A percentile compares a stretch with the other conserved stretches of the same genome.
Conservation (phyloP, 2,888 invertebrate species). For the Holacanthella duospinosa region DNA sequence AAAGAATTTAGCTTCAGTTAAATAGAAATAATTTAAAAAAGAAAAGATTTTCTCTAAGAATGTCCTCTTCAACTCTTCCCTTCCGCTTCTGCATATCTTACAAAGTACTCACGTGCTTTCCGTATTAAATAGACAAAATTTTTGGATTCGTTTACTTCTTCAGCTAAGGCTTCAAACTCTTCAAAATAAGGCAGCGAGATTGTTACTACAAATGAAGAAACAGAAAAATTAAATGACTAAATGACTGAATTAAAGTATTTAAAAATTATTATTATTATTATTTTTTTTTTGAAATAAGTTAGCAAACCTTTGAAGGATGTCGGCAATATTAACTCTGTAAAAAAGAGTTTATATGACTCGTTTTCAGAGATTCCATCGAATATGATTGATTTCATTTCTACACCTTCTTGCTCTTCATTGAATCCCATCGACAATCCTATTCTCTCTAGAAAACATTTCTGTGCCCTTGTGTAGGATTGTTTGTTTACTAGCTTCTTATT, state of each 20-base stretch:
- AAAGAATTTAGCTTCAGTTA: background rate
- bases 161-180: background rate
- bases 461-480: background rate
- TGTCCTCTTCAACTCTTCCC: no score
- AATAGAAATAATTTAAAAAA: background rate
- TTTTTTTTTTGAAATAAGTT: no score
- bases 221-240: background rate
- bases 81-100: background rate
- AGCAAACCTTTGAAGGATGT: no score
- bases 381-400: no score
- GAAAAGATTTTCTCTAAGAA: background rate
- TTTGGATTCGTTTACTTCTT: background rate
- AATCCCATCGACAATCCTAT: background rate
- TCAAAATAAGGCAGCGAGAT: background rate
- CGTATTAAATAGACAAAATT: background rate
- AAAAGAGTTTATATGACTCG: no score
- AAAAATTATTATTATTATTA: no score
- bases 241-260: no score
- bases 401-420: background rate
- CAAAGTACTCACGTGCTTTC: slow-evolving; percentile 2
- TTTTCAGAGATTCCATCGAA: no score
- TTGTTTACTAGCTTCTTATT: background rate
- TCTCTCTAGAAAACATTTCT: background rate
- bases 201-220: background rate
- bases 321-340: no score